Conservation (phyloP, 2,888 invertebrate genomes). For the Microplitis deprimator region DNA sequence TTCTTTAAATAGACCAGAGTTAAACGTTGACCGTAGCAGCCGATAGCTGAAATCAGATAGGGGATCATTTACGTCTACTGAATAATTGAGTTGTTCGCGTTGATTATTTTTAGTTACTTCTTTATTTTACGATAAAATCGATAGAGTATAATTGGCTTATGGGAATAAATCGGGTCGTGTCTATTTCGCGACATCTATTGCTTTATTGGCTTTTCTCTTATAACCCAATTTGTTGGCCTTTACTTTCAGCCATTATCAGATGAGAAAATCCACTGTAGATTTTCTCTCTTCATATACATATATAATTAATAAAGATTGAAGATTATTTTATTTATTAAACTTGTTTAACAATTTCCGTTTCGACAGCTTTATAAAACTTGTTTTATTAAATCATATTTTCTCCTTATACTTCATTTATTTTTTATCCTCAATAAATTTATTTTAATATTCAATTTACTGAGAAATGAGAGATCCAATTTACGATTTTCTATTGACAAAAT, state of each 20-base stretch:
- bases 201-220: conserved; percentile 33
- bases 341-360: background rate
- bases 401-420: background rate
- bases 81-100: conserved; percentile 28
- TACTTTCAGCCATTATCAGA: conserved; percentile 26
- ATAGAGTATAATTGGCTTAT: conserved; percentile 35
- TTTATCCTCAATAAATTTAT: no score
- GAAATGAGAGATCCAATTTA: no score
- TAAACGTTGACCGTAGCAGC: background rate
- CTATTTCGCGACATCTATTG: conserved; percentile 40
- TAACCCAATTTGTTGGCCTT: conserved; percentile 44
- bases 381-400: background rate
- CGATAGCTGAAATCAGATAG: background rate
- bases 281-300: background rate
- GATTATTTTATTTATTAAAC: conserved; percentile 4
- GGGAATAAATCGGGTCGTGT: conserved; percentile 32
- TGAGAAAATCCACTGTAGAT: conserved; percentile 18
- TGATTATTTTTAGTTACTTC: conserved; percentile 27
- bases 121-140: conserved; percentile 24
- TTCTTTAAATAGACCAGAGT: background rate
- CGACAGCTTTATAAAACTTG: background rate
- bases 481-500: background rate
- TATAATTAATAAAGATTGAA: background rate
- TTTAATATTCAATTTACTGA: no score
- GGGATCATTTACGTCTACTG: conserved; percentile 21